These are phyloP conservation scores for Polietes domitor DNA, from an alignment of 2,888 invertebrate genomes.

Conservation along the genomic window DNA sequence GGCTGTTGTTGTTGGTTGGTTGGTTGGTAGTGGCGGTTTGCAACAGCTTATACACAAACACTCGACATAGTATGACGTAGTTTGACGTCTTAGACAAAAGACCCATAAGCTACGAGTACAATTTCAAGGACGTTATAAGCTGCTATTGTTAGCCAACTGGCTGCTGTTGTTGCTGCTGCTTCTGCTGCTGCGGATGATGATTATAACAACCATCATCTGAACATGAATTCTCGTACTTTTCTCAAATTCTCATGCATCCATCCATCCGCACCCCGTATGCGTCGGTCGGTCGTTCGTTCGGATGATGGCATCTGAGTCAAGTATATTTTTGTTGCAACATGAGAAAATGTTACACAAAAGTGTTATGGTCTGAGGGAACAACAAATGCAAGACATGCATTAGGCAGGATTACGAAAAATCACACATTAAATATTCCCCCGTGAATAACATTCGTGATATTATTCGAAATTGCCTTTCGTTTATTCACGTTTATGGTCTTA, in stretches of 20 bases:
- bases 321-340: constrained; percentile 46
- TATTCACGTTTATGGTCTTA: no score
- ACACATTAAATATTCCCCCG: not conserved
- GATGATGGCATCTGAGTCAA: constrained; percentile 24
- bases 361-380: not conserved
- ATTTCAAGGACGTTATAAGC: constrained; percentile 66
- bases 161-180: not conserved
- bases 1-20: no score
- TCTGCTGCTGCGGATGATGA: not conserved
- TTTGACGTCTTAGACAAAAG: constrained; percentile 58
- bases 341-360: constrained; percentile 37
- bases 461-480: no score
- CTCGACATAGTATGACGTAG: not conserved
- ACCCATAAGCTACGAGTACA: constrained; percentile 58
- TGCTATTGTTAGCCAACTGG: constrained; percentile 48
- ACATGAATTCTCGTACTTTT: not conserved
- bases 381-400: no score
- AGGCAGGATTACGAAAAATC: no score
- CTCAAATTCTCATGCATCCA: not conserved
- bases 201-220: not conserved
- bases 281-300: not conserved
- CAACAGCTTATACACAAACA: not conserved
- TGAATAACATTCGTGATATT: no score
- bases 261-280: no score
- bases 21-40: not conserved